Evolutionary conservation across 2,113 vertebrate species (phyloP).

Genomic region (Nothocercus julius): DNA sequence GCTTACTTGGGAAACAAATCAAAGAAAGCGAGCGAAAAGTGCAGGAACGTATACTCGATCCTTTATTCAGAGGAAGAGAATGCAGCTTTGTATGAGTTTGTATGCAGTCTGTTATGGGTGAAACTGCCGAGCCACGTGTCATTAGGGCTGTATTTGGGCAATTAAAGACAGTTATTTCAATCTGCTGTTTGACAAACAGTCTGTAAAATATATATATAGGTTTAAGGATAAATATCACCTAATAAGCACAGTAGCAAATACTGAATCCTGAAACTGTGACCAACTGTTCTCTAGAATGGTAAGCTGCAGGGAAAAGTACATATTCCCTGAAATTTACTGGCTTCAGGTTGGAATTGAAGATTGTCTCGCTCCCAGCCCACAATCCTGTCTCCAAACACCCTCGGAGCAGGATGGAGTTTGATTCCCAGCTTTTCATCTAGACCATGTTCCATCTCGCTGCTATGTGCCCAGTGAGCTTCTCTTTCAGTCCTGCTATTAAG

Average conservation of each 20-base stretch:
- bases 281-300: not conserved
- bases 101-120: not conserved
- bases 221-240: not conserved
- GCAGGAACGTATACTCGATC: not conserved
- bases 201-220: not conserved
- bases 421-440: not conserved
- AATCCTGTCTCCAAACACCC: not conserved
- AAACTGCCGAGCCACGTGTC: not conserved
- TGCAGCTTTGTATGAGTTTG: not conserved
- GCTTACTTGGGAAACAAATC: constrained; percentile 42
- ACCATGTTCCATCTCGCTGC: not conserved
- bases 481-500: not conserved
- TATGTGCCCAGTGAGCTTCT: not conserved
- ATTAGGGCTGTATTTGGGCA: not conserved
- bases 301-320: not conserved
- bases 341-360: not conserved
- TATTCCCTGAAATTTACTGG: not conserved
- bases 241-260: not conserved
- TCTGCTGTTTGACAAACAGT: not conserved
- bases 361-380: not conserved
- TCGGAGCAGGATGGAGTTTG: not conserved
- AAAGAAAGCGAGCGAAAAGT: constrained; percentile 3
- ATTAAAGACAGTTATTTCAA: not conserved
- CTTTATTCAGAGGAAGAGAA: not conserved
- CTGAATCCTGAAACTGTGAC: not conserved